A percentile compares a stretch with the other conserved stretches of the same genome.
Conservation (phyloP, 2,797 vertebrate genomes). For the Vireo griseus region DNA sequence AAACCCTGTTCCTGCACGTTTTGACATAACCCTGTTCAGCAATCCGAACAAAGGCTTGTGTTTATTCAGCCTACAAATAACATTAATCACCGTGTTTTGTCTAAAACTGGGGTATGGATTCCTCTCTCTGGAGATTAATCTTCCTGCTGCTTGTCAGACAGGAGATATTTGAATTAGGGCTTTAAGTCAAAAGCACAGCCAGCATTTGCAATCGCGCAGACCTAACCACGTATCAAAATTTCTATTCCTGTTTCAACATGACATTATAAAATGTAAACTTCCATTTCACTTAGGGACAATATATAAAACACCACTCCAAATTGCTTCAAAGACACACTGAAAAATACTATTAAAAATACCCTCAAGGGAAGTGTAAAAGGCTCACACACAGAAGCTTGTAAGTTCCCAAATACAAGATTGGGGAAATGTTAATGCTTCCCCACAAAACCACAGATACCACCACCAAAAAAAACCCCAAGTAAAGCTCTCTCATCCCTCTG, state of each 20-base stretch:
- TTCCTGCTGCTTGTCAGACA: background rate
- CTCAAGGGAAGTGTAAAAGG: accelerated
- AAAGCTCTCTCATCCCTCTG: background rate
- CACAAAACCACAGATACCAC: background rate
- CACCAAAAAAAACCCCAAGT: background rate
- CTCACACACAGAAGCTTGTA: accelerated
- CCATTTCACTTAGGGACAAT: background rate
- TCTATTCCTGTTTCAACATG: background rate
- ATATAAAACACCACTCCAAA: background rate
- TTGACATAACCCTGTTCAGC: background rate
- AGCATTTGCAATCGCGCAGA: background rate
- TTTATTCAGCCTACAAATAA: background rate
- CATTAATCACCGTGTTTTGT: background rate
- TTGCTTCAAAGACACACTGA: background rate
- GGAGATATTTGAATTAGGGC: background rate
- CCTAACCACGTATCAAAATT: background rate
- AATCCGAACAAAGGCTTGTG: background rate
- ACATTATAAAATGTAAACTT: background rate
- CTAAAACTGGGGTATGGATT: background rate
- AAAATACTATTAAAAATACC: background rate
- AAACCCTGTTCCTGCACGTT: slow-evolving; percentile 15
- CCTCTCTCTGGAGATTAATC: background rate
- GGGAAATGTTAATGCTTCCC: background rate
- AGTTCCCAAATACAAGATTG: background rate
- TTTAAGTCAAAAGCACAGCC: background rate